Evolutionary conservation across 2,888 invertebrate genomes (phyloP).

Genomic region (Trachelus iudaicus): DNA sequence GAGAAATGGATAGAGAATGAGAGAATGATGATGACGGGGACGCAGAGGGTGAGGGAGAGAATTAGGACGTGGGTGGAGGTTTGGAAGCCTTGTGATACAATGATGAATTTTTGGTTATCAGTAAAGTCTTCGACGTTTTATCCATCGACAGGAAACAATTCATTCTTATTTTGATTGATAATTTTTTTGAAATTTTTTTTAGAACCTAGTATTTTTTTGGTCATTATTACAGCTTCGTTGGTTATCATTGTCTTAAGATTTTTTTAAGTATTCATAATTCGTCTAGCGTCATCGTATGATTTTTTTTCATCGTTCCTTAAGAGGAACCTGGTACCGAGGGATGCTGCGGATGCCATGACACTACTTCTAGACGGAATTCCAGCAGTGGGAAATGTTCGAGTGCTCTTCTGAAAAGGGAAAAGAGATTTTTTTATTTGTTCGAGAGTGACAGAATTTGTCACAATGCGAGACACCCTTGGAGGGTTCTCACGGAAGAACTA

Average conservation of each 20-base stretch:
- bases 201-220: background rate
- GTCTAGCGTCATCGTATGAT: too few species aligned
- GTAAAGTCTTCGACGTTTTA: constrained; percentile 42
- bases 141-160: background rate
- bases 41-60: constrained; percentile 22
- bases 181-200: background rate
- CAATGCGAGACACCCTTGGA: background rate
- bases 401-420: background rate
- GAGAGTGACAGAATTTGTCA: background rate
- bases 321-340: background rate
- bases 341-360: background rate
- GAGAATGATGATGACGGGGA: background rate
- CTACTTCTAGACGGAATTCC: background rate
- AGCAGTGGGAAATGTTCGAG: background rate
- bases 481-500: background rate
- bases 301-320: background rate
- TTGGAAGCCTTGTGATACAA: constrained; percentile 37
- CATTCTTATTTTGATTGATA: background rate
- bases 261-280: background rate
- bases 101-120: constrained; percentile 56
- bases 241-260: background rate
- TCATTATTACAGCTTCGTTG: background rate
- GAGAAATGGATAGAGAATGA: background rate
- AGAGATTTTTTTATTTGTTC: background rate
- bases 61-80: constrained; percentile 24